Base-by-base conservation (phyloP, 1,140 invertebrate species). In the Aphelenchoides fujianensis region DNA sequence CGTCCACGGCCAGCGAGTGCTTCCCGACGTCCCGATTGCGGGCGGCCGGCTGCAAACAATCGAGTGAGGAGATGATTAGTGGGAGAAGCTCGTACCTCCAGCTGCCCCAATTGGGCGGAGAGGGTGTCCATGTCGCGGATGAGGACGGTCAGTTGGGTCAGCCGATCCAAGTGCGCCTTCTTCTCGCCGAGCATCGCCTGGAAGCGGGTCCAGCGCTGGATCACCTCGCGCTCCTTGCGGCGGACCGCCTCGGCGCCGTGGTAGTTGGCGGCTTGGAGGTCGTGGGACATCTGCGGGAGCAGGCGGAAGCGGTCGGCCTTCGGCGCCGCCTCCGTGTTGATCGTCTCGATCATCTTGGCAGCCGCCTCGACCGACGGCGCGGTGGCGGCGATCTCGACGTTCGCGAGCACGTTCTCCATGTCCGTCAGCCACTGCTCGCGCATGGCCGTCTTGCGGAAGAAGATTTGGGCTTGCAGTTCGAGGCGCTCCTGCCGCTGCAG, bases 311-410 rank as follows among this genome's bases (percentile, higher is more conserved):
- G 89, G 84, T 97, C 94, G 84, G 94, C 88, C 82, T 90, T 87
- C 2, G 95, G 92, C 35, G 95, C 85, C 71, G 98, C 97, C 83
- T 99, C 95, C 0, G 95, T 95, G 77, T 92, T 93, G 62, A 99
- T 95, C 27, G 95, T 95, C 86, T 98, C 94, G 84, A 98, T 94
- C 84, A 98, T 98, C 86, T 98, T 98, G 3, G 97, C 89, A 0
- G 94, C 95, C 7, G 95, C 95, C 83, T 98, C 95, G 0, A 97
- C 93, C 85, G 76, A 94, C 0, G 90, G 89, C 69, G 95, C 71
- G 86, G 87, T 93, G 94, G 78, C 90, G 91, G 30, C 92, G 92
- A 84, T 94, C 94, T 69, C 93, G 88, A 84, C 70, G 70, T 31
- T 71, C 61, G 71, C 76, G 78, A 52, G 78, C 36, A 98, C 94